Evolutionary conservation across 1,140 invertebrate species (phyloP), one percentile per base, ranked within the genome.

Genomic region (Eurosta solidaginis): DNA sequence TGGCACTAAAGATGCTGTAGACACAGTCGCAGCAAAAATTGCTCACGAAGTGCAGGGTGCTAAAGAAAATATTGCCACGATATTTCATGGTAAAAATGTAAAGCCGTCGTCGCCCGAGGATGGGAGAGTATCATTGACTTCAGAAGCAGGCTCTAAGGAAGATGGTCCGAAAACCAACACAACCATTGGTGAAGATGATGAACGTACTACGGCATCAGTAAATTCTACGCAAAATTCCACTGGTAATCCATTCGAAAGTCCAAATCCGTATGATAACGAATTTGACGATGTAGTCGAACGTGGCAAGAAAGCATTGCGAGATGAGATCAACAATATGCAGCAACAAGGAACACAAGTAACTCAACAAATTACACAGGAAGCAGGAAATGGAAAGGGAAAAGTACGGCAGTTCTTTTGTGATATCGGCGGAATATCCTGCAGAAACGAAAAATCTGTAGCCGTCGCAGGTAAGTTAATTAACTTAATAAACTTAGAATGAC

Each of bases 181-280:
- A 2, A 80, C 79, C 29, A 49, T 75, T 0, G 78, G 81, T 45
- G 84, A 85, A 49, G 85, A 87, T 73, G 85, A 87, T 77, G 85
- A 87, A 49, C 81, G 85, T 0, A 87, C 85, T 22, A 87, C 85
- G 2, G 85, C 85, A 6, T 87, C 85, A 0, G 85, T 86, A 1
- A 87, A 87, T 74, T 87, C 85, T 0, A 85, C 82, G 33, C 85
- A 85, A 52, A 84, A 82, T 45, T 84, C 82, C 7, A 79, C 83
- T 1, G 83, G 83, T 3, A 82, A 83, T 75, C 77, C 79, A 2
- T 81, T 81, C 74, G 84, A 83, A 10, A 27, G 77, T 75, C 25
- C 22, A 22, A 84, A 85, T 45, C 78, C 47, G 7, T 82, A 78
- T 17, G 82, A 82, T 50, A 85, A 80, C 6, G 79, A 81, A 47